Base-by-base conservation (phyloP, 2,888 invertebrate genomes). In the Drosophila borealis region DNA sequence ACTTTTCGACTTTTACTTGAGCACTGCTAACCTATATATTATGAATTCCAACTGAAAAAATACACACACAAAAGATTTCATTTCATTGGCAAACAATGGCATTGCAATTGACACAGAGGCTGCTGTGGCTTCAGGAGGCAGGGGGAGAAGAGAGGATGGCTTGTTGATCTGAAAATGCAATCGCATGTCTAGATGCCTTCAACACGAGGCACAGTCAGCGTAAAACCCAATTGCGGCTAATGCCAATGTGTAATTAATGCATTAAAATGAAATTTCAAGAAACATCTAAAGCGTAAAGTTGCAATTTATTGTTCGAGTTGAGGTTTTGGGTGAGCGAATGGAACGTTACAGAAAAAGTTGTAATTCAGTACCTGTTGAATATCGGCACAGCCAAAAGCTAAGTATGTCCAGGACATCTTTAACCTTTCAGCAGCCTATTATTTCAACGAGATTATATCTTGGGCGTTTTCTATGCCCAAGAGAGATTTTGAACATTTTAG, bases 11-110 rank as follows among this genome's bases (percentile, higher is more conserved):
- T 76, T 63, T 69, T 62, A 45, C 59, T 59, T 70, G 61, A 61
- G 68, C 80, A 76, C 80, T 75, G 74, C 70, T 86, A 87, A 88
- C 86, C 89, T 70, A 86, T 75, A 88, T 88, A 88, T 86, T 88
- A 87, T 74, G 48, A 65, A 88, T 86, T 84, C 84, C 80, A 50
- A 3, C 46, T 61, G 46, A 49, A 50, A 49, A 55, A 51, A 46
- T 25, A 51, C 37, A 41, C 46, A 62, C 44, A 59, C 39, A 66
- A 77, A 71, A 67, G 70, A 78, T 75, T 77, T 65, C 69, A 57
- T 63, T 55, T 68, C 70, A 68, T 71, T 71, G 80, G 77, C 77
- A 62, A 72, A 81, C 81, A 81, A 81, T 81, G 83, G 83, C 48
- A 55, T 29, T 50, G 50, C 65, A 55, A 71, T 83, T 80, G 81